phyloP scores from a whole-genome alignment of 1,140 invertebrate genomes.

The Pseudomyrmex cubaensis region DNA sequence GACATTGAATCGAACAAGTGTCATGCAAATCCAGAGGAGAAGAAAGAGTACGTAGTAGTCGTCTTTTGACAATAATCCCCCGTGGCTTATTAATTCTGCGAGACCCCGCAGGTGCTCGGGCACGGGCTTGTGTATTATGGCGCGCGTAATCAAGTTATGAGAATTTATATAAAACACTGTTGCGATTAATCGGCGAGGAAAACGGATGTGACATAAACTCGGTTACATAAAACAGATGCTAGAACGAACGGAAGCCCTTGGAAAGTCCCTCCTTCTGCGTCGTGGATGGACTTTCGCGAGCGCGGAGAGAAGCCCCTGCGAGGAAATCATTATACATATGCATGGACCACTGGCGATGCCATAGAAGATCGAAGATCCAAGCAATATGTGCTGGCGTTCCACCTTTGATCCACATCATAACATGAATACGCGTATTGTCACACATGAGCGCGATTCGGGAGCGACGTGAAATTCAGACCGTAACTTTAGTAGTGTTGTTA shows the following conservation, averaged over 20 bases:
- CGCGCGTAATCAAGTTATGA: slow-evolving; percentile 80
- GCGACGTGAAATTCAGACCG: background rate
- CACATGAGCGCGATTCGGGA: background rate
- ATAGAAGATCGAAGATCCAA: slow-evolving; percentile 71
- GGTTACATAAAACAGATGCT: slow-evolving; percentile 82
- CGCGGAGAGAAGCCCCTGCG: slow-evolving; percentile 76
- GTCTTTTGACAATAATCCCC: slow-evolving; percentile 33
- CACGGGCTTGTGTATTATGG: slow-evolving; percentile 39
- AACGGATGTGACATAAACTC: slow-evolving; percentile 74
- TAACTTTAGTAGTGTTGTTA: background rate
- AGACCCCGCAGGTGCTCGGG: slow-evolving; percentile 72
- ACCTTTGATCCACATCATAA: slow-evolving; percentile 59
- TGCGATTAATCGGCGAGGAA: slow-evolving; percentile 64
- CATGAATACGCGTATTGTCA: slow-evolving; percentile 36
- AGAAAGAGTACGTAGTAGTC: background rate
- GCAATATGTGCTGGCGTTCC: slow-evolving; percentile 23
- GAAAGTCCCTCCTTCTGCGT: slow-evolving; percentile 22
- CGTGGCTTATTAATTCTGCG: background rate
- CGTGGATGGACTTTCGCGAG: slow-evolving; percentile 67
- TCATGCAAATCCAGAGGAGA: too few species aligned
- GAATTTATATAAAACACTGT: slow-evolving; percentile 82
- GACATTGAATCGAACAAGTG: too few species aligned
- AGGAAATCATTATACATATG: slow-evolving; percentile 81
- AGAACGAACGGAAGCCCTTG: slow-evolving; percentile 74
- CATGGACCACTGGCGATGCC: slow-evolving; percentile 81